Evolutionary conservation across 2,888 invertebrate species (phyloP).

Genomic region (Drosophila multiciliata): DNA sequence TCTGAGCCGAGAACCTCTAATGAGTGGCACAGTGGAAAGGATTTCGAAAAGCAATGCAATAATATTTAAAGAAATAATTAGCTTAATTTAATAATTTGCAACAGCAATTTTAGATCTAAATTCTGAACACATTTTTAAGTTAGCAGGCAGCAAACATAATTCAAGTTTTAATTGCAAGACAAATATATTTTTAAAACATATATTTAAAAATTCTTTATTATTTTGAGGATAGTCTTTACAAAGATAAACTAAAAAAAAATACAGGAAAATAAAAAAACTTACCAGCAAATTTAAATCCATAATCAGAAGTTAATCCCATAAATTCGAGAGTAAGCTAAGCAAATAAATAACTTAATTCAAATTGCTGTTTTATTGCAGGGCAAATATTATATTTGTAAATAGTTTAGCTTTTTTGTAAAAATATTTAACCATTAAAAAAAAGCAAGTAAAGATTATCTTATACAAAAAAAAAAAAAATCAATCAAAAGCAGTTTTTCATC

Average conservation of each 20-base stretch:
- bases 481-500: background rate
- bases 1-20: slow-evolving; percentile 36
- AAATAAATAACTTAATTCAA: background rate
- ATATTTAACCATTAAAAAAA: background rate
- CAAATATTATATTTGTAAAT: background rate
- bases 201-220: background rate
- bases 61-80: background rate
- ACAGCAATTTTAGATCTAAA: background rate
- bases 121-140: background rate
- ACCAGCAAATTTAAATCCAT: background rate
- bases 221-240: background rate
- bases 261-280: no score
- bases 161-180: background rate
- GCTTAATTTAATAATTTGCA: background rate
- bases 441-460: background rate
- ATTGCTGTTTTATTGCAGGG: background rate
- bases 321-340: background rate
- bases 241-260: background rate
- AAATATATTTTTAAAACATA: background rate
- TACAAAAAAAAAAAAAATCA: background rate
- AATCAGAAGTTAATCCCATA: background rate
- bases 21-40: slow-evolving; percentile 50
- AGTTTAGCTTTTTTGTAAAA: background rate
- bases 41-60: background rate
- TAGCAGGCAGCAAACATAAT: background rate